Evolutionary conservation across 2,113 vertebrate species (phyloP).

Genomic region (rat (Rattus norvegicus)): DNA sequence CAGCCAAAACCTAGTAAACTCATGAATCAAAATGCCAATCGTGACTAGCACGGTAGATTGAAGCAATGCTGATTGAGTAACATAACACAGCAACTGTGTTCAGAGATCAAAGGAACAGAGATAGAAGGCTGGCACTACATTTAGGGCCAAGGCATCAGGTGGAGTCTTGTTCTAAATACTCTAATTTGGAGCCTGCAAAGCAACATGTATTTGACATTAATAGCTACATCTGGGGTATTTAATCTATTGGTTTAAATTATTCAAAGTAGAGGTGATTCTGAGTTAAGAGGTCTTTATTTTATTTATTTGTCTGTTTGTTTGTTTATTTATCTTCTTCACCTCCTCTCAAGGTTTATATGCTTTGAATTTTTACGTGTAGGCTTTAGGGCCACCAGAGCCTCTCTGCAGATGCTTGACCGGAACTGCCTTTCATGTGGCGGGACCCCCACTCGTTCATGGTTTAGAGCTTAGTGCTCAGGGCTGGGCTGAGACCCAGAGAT

Average conservation of each 20-base stretch:
- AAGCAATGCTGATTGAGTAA: background rate
- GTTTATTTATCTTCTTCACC: background rate
- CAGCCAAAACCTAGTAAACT: background rate
- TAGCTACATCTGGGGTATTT: background rate
- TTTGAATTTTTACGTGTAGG: background rate
- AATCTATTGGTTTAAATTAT: background rate
- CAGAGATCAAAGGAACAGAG: background rate
- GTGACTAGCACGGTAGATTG: background rate
- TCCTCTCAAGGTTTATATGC: background rate
- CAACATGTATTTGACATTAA: background rate
- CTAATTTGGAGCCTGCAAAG: background rate
- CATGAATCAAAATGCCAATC: constrained; percentile 18
- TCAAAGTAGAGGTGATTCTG: background rate
- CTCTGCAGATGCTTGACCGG: background rate
- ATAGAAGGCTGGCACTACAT: background rate
- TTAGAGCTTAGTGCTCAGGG: background rate
- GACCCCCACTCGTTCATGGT: background rate
- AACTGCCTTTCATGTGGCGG: background rate
- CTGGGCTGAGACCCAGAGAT: background rate
- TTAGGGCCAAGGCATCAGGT: background rate
- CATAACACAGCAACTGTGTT: background rate
- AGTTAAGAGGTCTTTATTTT: background rate
- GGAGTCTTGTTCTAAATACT: background rate
- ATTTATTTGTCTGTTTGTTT: no score
- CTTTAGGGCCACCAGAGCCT: background rate